Evolutionary conservation across 2,113 vertebrate species (phyloP).

Genomic region (Ascaphus truei): DNA sequence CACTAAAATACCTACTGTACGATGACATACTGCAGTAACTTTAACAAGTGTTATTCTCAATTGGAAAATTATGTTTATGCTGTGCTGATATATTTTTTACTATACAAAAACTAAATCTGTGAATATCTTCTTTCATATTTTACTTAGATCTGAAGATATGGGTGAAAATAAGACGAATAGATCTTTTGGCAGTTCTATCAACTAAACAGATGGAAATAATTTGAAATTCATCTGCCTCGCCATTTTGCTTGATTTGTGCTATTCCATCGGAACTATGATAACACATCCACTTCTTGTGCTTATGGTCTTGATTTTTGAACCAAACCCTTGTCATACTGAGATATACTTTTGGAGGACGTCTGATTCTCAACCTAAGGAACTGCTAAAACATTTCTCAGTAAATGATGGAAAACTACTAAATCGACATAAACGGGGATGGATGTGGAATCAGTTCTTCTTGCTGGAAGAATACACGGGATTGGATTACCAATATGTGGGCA

Average conservation of each 20-base stretch:
- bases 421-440: slow-evolving; percentile 75
- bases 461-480: slow-evolving; percentile 75
- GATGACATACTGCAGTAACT: too few species aligned
- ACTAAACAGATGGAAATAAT: slow-evolving; percentile 42
- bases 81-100: too few species aligned
- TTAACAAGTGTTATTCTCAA: too few species aligned
- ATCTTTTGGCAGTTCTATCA: slow-evolving; percentile 15
- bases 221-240: background rate
- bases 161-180: slow-evolving; percentile 42
- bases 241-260: background rate
- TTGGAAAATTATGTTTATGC: too few species aligned
- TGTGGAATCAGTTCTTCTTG: slow-evolving; percentile 81
- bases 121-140: slow-evolving; percentile 8
- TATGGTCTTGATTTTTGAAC: slow-evolving; percentile 64
- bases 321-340: slow-evolving; percentile 52
- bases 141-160: slow-evolving; percentile 50
- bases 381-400: slow-evolving; percentile 43
- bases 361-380: slow-evolving; percentile 50
- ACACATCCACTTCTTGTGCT: slow-evolving; percentile 51
- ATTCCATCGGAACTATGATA: slow-evolving; percentile 52
- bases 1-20: too few species aligned
- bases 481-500: slow-evolving; percentile 75
- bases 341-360: slow-evolving; percentile 67
- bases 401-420: slow-evolving; percentile 65
- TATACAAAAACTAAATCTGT: too few species aligned